Evolutionary conservation across 2,113 vertebrate species (phyloP), one percentile per base, ranked within the genome.

Genomic region (Scatophagus argus): DNA sequence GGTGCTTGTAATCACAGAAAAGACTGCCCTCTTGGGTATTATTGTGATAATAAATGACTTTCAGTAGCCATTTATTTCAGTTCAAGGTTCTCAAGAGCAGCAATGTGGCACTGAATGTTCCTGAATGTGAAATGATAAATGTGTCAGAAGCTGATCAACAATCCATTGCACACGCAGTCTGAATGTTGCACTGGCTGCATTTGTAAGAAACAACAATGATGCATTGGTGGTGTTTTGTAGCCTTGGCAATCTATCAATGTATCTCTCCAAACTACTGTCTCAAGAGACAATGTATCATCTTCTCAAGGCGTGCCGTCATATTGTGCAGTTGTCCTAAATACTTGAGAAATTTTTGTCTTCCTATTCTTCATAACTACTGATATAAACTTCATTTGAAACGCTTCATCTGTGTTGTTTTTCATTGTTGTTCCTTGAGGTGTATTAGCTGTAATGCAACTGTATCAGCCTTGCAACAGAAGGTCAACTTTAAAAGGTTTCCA

Each of bases 401-500:
- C 63, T 69, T 84, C 21, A 68, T 69, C 51, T 56, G 76, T 23
- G 31, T 19, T 60, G 68, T 65, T 82, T 76, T 68, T 38, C 63
- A 46, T 39, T 78, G 79, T 77, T 85, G 69, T 87, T 87, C 64
- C 59, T 82, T 54, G 68, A 81, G 54, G 66, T 88, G 80, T 82
- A 67, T 74, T 78, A 68, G 67, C 76, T 65, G 79, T 76, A 67
- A 78, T 73, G 79, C 73, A 83, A 52, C 68, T 74, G 74, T 82
- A 82, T 83, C 83, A 81, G 81, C 68, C 62, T 60, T 31, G 67
- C 75, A 85, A 52, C 84, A 83, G 81, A 92, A 93, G 90, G 92
- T 91, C 90, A 85, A 49, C 67, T 91, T 90, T 88, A 86, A 93
- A 92, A 91, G 85, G 86, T 91, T 92, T 92, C 83, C 86, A 91